Evolutionary conservation across 2,113 vertebrate species (phyloP).

Genomic region (Albula glossodonta): DNA sequence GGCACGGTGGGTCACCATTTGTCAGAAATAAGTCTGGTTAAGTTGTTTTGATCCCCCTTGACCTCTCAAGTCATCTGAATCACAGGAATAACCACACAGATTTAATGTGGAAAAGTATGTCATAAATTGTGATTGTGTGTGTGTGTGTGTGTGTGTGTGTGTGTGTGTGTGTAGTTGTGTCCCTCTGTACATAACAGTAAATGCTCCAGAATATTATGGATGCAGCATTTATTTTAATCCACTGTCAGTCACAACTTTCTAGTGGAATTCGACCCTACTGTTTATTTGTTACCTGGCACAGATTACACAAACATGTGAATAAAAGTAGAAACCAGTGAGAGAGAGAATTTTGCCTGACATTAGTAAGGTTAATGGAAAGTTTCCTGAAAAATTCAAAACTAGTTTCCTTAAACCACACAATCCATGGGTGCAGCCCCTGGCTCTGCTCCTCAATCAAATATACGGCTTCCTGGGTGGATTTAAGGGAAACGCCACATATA

Average conservation of each 20-base stretch:
- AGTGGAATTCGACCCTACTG: not conserved
- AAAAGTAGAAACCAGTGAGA: not conserved
- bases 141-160: not conserved
- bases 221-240: not conserved
- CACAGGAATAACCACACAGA: not conserved
- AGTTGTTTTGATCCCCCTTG: slow-evolving; percentile 13
- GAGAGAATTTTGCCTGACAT: not conserved
- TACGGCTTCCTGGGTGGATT: too few species aligned
- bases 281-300: not conserved
- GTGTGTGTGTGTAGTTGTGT: not conserved
- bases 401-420: too few species aligned
- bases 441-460: too few species aligned
- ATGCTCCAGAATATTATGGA: not conserved
- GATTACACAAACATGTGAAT: not conserved
- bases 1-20: slow-evolving; percentile 29
- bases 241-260: not conserved
- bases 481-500: too few species aligned
- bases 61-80: not conserved
- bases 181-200: not conserved
- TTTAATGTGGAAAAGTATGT: not conserved
- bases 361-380: too few species aligned
- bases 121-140: not conserved
- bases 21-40: slow-evolving; percentile 4
- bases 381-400: too few species aligned
- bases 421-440: too few species aligned